These are phyloP conservation scores for Eristalis arbustorum DNA, from an alignment of 2,888 invertebrate species.

Conservation along the genomic window DNA sequence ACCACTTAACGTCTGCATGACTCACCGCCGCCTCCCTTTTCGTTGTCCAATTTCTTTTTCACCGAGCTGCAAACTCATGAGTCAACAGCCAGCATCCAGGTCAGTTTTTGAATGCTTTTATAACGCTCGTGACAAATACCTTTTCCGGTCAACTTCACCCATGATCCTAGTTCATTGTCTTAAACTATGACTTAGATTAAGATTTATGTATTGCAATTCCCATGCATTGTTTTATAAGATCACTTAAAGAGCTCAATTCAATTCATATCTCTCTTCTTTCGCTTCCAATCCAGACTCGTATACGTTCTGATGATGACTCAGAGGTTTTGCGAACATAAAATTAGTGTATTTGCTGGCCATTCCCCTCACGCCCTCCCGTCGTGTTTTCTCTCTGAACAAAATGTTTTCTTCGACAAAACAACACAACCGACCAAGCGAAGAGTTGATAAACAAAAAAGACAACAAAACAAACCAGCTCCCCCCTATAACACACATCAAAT, in stretches of 20 bases:
- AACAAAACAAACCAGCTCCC: not conserved
- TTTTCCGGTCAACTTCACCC: slow-evolving; percentile 41
- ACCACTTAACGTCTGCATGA: not conserved
- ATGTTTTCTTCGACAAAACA: not conserved
- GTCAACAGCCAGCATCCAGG: not conserved
- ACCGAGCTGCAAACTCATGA: not conserved
- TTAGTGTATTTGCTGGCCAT: not conserved
- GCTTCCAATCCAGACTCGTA: not conserved
- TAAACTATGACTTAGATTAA: not conserved
- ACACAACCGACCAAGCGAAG: not conserved
- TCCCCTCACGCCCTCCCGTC: not conserved
- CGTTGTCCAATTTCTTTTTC: not conserved
- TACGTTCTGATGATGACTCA: not conserved
- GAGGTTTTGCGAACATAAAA: not conserved
- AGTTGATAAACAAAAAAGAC: not conserved
- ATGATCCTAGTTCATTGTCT: not conserved
- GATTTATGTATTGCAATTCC: not conserved
- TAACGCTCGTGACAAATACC: slow-evolving; percentile 8
- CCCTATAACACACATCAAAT: not conserved
- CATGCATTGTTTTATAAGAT: not conserved
- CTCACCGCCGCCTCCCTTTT: too few relatives aligned
- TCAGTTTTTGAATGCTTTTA: not conserved
- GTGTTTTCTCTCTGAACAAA: not conserved
- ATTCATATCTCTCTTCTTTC: not conserved
- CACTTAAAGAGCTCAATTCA: not conserved